Evolutionary conservation across 2,113 vertebrate species (phyloP), one percentile per base, ranked within the genome.

Genomic region (Urocolius indicus): DNA sequence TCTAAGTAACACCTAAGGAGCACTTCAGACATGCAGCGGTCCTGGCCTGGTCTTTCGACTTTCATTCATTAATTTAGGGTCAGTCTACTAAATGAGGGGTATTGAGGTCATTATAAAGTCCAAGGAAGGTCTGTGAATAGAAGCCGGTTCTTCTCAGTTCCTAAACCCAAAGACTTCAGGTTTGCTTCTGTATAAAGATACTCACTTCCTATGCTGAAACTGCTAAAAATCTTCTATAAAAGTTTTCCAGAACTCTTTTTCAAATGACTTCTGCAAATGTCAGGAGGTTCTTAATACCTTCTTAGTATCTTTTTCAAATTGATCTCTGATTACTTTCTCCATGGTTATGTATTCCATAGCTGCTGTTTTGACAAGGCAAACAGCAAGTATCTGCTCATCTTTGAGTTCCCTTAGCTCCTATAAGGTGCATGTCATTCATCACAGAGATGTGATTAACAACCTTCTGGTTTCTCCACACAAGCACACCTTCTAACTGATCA

Each of bases 281-380:
- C 59, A 87, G 73, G 71, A 79, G 22, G 11, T 55, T 93, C 76
- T 91, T 83, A 81, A 38, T 18, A 72, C 23, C 68, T 82, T 78
- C 24, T 71, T 94, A 82, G 12, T 27, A 80, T 63, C 38, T 94
- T 93, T 84, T 78, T 16, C 36, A 75, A 76, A 90, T 77, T 81
- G 57, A 67, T 62, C 86, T 89, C 63, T 81, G 73, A 84, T 79
- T 18, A 72, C 23, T 90, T 95, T 76, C 76, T 82, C 62, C 73
- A 30, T 61, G 58, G 30, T 87, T 93, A 68, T 38, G 14, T 41
- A 76, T 58, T 94, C 26, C 84, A 69, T 69, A 94, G 49, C 84
- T 94, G 79, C 90, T 89, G 8, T 58, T 66, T 87, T 87, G 82
- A 71, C 59, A 94, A 72, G 59, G 58, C 74, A 94, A 89, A 86